Conservation (phyloP, 2,113 vertebrate species). For the Boulengeromyrus knoepffleri region DNA sequence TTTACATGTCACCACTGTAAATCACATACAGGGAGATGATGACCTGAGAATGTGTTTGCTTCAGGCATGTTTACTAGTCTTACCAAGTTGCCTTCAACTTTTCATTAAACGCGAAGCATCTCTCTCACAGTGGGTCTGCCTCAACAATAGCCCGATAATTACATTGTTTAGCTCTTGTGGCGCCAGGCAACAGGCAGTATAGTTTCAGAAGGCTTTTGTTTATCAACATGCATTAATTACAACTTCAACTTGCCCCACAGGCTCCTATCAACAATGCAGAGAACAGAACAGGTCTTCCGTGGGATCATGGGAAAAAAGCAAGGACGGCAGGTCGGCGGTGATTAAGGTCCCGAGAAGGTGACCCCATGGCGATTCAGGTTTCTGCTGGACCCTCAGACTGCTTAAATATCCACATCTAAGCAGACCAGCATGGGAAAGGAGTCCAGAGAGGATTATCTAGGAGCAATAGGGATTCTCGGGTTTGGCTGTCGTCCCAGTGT, state of each 20-base stretch:
- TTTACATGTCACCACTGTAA: conserved; percentile 1
- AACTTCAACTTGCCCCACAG: not conserved
- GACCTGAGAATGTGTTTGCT: not conserved
- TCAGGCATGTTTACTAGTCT: not conserved
- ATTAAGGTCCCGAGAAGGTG: not conserved
- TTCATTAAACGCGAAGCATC: not conserved
- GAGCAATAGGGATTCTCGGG: not conserved
- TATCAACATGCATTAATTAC: conserved; percentile 5
- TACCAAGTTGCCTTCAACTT: not conserved
- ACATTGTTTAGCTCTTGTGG: conserved; percentile 1
- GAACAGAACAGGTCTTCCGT: not conserved
- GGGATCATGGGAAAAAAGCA: not conserved
- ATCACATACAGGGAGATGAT: not conserved
- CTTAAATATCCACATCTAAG: not conserved
- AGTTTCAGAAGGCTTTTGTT: conserved; percentile 4
- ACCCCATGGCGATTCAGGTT: not conserved
- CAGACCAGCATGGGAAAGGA: not conserved
- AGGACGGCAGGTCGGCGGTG: not conserved
- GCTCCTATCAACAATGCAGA: not conserved
- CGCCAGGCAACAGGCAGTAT: conserved; percentile 9
- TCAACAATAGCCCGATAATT: not conserved
- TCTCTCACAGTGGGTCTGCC: not conserved
- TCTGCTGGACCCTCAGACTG: not conserved
- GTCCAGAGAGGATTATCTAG: not conserved
- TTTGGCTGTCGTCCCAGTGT: not conserved